Conservation (phyloP, 2,113 vertebrate genomes). For the Misgurnus anguillicaudatus region DNA sequence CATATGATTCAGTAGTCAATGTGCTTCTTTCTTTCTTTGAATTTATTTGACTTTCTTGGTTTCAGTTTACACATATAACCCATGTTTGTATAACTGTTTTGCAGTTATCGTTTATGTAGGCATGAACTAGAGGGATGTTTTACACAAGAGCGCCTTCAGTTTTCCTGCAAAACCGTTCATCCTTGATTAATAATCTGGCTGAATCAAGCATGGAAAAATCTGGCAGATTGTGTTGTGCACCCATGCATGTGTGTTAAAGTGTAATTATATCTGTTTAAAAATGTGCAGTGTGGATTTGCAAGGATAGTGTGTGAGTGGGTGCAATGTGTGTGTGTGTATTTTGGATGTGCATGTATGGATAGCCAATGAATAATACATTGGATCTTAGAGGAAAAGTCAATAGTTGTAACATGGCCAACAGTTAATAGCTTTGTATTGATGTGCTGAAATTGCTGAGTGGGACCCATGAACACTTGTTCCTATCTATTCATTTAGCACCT, state of each 20-base stretch:
- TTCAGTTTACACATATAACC: too few species aligned
- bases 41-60: too few species aligned
- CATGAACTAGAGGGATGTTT: too few species aligned
- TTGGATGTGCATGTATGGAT: constrained; percentile 27
- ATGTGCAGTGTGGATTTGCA: constrained; percentile 3
- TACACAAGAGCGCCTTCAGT: too few species aligned
- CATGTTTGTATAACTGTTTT: too few species aligned
- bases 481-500: constrained; percentile 66
- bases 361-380: constrained; percentile 67
- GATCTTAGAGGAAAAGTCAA: constrained; percentile 60
- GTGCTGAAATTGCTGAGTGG: constrained; percentile 62
- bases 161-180: too few species aligned
- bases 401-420: constrained; percentile 67
- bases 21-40: too few species aligned
- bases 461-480: constrained; percentile 69
- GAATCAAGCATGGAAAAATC: background rate
- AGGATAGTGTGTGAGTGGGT: constrained; percentile 11
- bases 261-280: constrained; percentile 12
- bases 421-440: constrained; percentile 73
- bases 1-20: too few species aligned
- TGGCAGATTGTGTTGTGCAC: background rate
- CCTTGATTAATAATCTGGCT: background rate
- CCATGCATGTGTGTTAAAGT: background rate
- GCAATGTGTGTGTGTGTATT: background rate
- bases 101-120: too few species aligned